Evolutionary conservation across 1,140 invertebrate genomes (phyloP), one percentile per base, ranked within the genome.

Genomic region (Tetragnatha versicolor): DNA sequence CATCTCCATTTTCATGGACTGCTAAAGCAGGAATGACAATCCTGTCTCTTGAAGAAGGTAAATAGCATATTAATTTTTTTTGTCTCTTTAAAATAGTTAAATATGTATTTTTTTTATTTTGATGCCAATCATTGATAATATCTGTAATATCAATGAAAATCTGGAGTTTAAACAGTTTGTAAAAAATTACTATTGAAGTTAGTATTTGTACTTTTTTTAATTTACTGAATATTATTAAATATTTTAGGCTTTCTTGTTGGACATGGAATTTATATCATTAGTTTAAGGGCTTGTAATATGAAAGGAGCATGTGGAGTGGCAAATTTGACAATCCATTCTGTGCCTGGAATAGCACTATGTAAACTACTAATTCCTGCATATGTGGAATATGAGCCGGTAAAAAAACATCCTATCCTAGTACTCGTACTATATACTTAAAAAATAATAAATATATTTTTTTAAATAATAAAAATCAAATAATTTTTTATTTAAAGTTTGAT

Each of bases 321-420:
- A 20, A 75, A 79, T 33, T 75, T 80, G 39, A 69, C 77, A 29
- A 79, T 82, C n/a, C 73, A 79, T 60, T 79, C 80, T 20, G 31
- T 63, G 37, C 82, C 81, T 69, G 70, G 70, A 25, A 63, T 79
- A 25, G 63, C 80, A n/a, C 49, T 80, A 22, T 82, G 82, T 22
- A 51, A 82, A 61, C 25, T 80, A 6, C 9, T 37, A n/a, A 9
- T 79, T n/a, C 33, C 69, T n/a, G 37, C 79, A 12, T 82, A 80
- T 79, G 58, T 77, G 58, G 81, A 81, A 80, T 81, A 81, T 39
- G 77, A 81, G 77, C 47, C 53, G 65, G 82, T 82, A 81, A 79
- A 55, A 69, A 20, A 37, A 45, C 17, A 31, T 17, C 22, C 3
- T 63, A 27, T 79, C n/a, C n/a, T n/a, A n/a, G n/a, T n/a, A n/a